Evolutionary conservation across 2,113 vertebrate species (phyloP).

Genomic region (Noctilio leporinus): DNA sequence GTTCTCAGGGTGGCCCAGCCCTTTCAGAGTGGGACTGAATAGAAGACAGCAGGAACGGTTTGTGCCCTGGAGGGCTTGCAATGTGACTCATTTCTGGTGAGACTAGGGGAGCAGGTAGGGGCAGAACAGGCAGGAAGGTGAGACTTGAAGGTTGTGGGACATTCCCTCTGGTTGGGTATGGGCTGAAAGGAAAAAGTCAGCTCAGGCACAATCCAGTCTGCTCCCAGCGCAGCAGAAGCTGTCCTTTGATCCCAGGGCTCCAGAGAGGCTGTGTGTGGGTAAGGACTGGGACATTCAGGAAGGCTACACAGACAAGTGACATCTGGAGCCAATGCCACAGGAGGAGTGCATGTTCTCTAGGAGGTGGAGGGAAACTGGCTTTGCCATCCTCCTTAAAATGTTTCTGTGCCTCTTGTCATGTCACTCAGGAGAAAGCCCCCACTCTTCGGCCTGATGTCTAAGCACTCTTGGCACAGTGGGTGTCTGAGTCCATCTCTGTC

Average conservation of each 20-base stretch:
- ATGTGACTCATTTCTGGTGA: slow-evolving; percentile 44
- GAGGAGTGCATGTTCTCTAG: not conserved
- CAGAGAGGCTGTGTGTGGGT: not conserved
- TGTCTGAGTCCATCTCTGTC: not conserved
- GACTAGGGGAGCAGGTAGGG: slow-evolving; percentile 44
- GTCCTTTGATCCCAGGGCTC: not conserved
- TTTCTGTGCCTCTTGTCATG: not conserved
- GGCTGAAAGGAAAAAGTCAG: not conserved
- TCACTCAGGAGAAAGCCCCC: not conserved
- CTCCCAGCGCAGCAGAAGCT: not conserved
- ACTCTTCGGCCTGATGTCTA: not conserved
- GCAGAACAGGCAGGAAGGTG: not conserved
- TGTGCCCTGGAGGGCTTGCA: slow-evolving; percentile 39
- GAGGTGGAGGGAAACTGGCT: not conserved
- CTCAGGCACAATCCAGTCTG: not conserved
- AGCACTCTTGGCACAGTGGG: not conserved
- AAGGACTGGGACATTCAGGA: not conserved
- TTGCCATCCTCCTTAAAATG: not conserved
- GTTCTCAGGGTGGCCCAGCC: not conserved
- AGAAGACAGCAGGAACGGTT: not conserved
- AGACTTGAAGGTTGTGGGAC: not conserved
- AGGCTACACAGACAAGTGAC: not conserved
- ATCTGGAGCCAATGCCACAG: not conserved
- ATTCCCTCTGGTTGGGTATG: not conserved
- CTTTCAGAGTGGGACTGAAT: not conserved